phyloP scores from a whole-genome alignment of 2,888 invertebrate genomes.

The Taenaris catops region DNA sequence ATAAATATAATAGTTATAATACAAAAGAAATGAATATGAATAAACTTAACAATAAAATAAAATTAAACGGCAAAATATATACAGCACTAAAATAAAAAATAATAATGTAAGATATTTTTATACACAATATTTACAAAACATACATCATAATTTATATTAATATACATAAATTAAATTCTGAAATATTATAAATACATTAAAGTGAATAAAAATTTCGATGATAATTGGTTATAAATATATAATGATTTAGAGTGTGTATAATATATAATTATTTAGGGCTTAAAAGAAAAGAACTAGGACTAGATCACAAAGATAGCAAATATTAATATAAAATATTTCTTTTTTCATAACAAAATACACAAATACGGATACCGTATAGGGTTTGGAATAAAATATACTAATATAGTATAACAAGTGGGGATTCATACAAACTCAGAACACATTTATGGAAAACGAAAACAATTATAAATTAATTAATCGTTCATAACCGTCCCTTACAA shows the following conservation, averaged over 20 bases:
- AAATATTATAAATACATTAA: slow-evolving; percentile 16
- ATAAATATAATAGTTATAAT: slow-evolving; percentile 19
- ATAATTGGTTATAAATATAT: slow-evolving; percentile 22
- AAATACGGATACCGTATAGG: slow-evolving; percentile 75
- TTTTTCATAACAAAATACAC: slow-evolving; percentile 61
- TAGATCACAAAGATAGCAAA: slow-evolving; percentile 43
- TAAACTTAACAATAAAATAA: slow-evolving; percentile 16
- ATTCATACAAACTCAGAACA: slow-evolving; percentile 71
- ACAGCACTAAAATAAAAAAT: slow-evolving; percentile 16
- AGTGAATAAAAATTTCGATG: slow-evolving; percentile 19
- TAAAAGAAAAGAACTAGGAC: slow-evolving; percentile 47
- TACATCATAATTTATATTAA: slow-evolving; percentile 15
- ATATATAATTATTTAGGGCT: slow-evolving; percentile 33
- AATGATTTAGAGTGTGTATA: too few species aligned
- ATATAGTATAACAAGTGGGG: slow-evolving; percentile 59
- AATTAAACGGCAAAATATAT: slow-evolving; percentile 14
- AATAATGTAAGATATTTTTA: slow-evolving; percentile 18
- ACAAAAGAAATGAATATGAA: slow-evolving; percentile 17
- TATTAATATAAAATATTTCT: slow-evolving; percentile 34
- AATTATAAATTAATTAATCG: slow-evolving; percentile 35
- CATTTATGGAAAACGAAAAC: slow-evolving; percentile 63
- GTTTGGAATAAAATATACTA: slow-evolving; percentile 53
- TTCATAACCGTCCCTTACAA: slow-evolving; percentile 51
- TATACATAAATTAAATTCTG: slow-evolving; percentile 5
- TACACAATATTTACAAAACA: slow-evolving; percentile 28